Evolutionary conservation across 2,888 invertebrate species (phyloP), one percentile per base, ranked within the genome.

Genomic region (Sepioteuthis lessoniana): DNA sequence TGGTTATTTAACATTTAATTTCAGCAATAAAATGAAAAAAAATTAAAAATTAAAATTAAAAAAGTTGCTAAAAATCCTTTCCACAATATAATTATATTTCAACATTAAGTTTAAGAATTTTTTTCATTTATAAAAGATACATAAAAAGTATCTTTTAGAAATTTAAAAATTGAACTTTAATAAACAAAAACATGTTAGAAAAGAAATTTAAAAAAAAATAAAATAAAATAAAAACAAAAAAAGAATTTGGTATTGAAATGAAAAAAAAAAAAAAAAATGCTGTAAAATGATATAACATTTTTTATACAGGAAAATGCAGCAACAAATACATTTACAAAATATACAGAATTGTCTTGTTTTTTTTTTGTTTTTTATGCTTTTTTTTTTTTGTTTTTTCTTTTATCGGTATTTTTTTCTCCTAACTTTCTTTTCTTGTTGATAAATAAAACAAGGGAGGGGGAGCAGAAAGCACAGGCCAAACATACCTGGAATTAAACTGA

Each of bases 201-300:
- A 76, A 31, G n/a, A 76, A 60, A 55, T 55, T n/a, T n/a, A n/a
- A n/a, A n/a, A n/a, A n/a, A n/a, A n/a, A n/a, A n/a, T n/a, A n/a
- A n/a, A n/a, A n/a, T n/a, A 42, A 42, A 42, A 42, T 42, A 42
- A 76, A 76, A 31, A 76, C 10, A 8, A 76, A 76, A 10, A 76
- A 60, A 31, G 31, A 60, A 31, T 31, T 60, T 60, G 60, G n/a
- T 76, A 76, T 76, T 76, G 76, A 76, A 76, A 76, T 76, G 16
- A 76, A 76, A 76, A 76, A 76, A 76, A n/a, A 76, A 76, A 76
- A 76, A 76, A 76, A 76, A n/a, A 76, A 76, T n/a, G 76, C 76
- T 76, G n/a, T 76, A 76, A 76, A 76, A 76, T 76, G 76, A 76
- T 76, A 76, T 76, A 76, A 76, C 76, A 76, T 76, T 76, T 76